Percentiles rank a stretch among this genome's conserved stretches.
Evolutionary conservation across 2,888 invertebrate species (phyloP).

Genomic region (Brachylomia viminalis): DNA sequence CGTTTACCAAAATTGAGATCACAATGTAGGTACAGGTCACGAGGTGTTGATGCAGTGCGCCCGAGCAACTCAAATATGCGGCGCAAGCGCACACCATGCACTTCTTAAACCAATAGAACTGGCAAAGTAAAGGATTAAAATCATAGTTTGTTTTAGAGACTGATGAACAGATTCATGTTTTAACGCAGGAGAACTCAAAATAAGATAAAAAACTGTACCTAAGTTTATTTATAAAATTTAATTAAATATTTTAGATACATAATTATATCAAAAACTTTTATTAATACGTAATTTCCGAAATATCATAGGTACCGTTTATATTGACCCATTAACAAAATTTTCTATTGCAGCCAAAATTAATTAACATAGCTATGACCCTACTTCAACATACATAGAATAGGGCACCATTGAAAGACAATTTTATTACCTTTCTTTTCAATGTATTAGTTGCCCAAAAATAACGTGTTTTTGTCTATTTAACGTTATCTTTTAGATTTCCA

Average conservation of each 20-base stretch:
- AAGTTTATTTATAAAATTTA: no score
- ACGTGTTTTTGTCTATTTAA: background rate
- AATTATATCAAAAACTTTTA: no score
- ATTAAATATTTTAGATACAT: no score
- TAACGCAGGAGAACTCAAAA: background rate
- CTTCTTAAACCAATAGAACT: slow-evolving; percentile 34
- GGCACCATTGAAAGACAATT: background rate
- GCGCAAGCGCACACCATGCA: slow-evolving; percentile 40
- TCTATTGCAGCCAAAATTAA: background rate
- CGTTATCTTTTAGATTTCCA: background rate
- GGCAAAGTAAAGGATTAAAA: background rate
- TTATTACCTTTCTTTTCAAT: background rate
- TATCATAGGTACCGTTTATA: background rate
- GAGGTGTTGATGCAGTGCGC: slow-evolving; percentile 58
- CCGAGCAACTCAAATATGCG: slow-evolving; percentile 59
- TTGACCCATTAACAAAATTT: background rate
- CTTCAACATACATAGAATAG: background rate
- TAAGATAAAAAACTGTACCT: background rate
- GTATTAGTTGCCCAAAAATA: background rate
- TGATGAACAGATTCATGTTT: background rate
- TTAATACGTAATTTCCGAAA: background rate
- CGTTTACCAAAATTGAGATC: slow-evolving; percentile 54
- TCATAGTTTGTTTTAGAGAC: background rate
- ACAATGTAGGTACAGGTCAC: slow-evolving; percentile 54
- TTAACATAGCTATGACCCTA: background rate